Evolutionary conservation across 2,888 invertebrate species (phyloP).

Genomic region (Dynastes grantii): DNA sequence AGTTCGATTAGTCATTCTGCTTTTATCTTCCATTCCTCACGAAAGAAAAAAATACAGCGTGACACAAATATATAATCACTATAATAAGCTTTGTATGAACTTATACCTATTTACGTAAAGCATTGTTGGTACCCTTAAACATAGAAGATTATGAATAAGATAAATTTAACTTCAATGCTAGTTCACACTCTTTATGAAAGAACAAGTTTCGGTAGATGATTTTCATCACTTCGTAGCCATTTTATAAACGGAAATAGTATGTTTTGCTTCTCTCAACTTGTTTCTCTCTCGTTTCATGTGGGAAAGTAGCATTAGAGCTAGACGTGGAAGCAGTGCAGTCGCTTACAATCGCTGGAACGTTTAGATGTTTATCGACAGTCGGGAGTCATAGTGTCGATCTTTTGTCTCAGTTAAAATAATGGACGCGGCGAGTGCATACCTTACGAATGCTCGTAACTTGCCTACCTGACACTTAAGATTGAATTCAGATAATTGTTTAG

Average conservation of each 20-base stretch:
- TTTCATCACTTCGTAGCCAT: neutral
- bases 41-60: no score
- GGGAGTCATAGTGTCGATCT: slow-evolving; percentile 59
- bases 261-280: slow-evolving; percentile 12
- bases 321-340: slow-evolving; percentile 33
- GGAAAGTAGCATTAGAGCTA: slow-evolving; percentile 29
- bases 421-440: slow-evolving; percentile 55
- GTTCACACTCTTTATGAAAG: slow-evolving; percentile 1
- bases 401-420: slow-evolving; percentile 58
- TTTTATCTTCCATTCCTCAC: no score
- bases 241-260: slow-evolving; percentile 17
- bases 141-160: no score
- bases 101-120: no score
- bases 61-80: no score
- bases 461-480: slow-evolving; percentile 57
- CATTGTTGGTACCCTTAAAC: no score
- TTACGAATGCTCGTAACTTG: slow-evolving; percentile 54
- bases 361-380: slow-evolving; percentile 55
- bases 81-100: no score
- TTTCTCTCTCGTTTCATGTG: slow-evolving; percentile 26
- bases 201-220: slow-evolving; percentile 9
- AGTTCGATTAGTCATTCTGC: no score
- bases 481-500: slow-evolving; percentile 58
- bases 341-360: slow-evolving; percentile 40
- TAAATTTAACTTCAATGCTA: no score